A percentile compares a stretch with the other conserved stretches of the same genome.
These are phyloP conservation scores for Hemistola chrysoprasaria DNA, from an alignment of 2,888 invertebrate species.

Conservation along the genomic window DNA sequence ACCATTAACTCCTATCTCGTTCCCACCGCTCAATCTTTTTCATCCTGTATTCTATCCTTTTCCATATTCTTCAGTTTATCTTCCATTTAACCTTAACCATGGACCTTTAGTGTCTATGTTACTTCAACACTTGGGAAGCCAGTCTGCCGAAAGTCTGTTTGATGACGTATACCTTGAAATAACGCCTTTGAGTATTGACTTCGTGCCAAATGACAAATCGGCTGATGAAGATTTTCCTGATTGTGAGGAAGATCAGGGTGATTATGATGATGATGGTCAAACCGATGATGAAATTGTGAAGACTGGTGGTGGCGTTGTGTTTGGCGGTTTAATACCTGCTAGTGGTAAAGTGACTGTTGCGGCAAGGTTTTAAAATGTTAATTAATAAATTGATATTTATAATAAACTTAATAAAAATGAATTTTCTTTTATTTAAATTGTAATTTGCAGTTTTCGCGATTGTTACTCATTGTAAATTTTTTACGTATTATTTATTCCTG, in stretches of 20 bases:
- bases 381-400: no score
- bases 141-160: neutral
- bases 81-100: neutral
- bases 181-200: conserved; percentile 1
- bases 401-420: no score
- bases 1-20: no score
- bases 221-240: conserved; percentile 3
- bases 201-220: no score
- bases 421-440: no score
- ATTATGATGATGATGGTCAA: neutral
- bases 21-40: no score
- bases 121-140: neutral
- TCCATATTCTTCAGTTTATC: neutral
- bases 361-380: conserved; percentile 22
- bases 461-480: no score
- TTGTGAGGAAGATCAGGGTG: neutral
- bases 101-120: neutral
- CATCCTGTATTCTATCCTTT: no score
- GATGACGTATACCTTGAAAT: conserved; percentile 2
- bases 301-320: neutral
- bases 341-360: conserved; percentile 23
- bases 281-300: neutral
- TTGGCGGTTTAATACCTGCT: conserved; percentile 19
- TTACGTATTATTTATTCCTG: no score
- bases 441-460: no score